These are phyloP conservation scores for Montifringilla adamsi DNA, from an alignment of 2,113 vertebrate species.

Conservation along the genomic window DNA sequence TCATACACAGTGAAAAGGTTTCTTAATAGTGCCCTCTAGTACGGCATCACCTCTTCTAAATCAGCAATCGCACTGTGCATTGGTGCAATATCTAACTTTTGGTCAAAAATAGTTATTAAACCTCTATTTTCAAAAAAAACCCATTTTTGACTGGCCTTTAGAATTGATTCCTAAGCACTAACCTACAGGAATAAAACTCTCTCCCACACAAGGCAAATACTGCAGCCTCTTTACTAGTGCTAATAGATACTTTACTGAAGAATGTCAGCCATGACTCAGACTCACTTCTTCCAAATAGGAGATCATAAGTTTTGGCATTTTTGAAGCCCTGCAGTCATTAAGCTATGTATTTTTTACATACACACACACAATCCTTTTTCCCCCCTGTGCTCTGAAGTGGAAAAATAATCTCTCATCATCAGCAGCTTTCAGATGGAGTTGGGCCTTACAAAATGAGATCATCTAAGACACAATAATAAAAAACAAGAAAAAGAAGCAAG, in stretches of 20 bases:
- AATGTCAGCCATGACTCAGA: neutral
- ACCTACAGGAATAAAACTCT: neutral
- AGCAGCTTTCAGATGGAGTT: neutral
- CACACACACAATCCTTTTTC: accelerated
- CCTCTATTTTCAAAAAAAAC: neutral
- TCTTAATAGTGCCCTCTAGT: neutral
- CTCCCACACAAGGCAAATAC: neutral
- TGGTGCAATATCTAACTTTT: neutral
- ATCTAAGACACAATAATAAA: neutral
- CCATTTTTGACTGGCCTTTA: neutral
- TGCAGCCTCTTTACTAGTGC: neutral
- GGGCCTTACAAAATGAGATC: neutral
- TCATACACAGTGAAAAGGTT: neutral
- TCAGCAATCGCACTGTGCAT: neutral
- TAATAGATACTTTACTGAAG: neutral
- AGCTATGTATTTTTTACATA: neutral
- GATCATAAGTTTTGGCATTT: neutral
- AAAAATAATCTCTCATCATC: neutral
- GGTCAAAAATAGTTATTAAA: neutral
- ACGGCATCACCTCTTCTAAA: neutral
- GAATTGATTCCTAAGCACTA: neutral
- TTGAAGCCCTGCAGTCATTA: neutral
- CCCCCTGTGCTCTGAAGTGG: neutral
- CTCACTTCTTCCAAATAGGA: neutral
- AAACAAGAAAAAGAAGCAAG: neutral